These are phyloP conservation scores for Rambutsinella grinnellia DNA, from an alignment of 2,888 invertebrate genomes.

Conservation along the genomic window DNA sequence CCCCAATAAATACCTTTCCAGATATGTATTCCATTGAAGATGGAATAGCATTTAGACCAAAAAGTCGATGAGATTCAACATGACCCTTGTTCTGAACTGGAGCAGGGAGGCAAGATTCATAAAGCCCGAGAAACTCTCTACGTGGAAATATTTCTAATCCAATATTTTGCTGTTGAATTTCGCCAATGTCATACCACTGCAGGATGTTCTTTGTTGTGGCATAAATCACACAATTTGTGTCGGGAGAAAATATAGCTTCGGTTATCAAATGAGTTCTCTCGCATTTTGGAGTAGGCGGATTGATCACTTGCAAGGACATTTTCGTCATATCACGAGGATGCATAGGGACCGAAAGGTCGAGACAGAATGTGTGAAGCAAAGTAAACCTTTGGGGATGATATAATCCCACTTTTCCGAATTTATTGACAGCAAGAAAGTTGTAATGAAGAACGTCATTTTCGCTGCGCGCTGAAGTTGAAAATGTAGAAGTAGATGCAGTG, in stretches of 20 bases:
- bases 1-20: constrained; percentile 58
- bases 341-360: constrained; percentile 48
- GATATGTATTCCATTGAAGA: constrained; percentile 40
- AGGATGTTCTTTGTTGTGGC: constrained; percentile 60
- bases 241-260: constrained; percentile 58
- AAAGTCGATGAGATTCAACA: constrained; percentile 62
- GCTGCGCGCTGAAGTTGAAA: background rate
- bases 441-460: background rate
- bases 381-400: constrained; percentile 56
- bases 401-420: constrained; percentile 62
- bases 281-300: constrained; percentile 51
- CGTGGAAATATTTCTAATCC: constrained; percentile 62
- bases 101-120: constrained; percentile 33
- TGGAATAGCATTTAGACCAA: constrained; percentile 46
- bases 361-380: constrained; percentile 60
- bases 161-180: constrained; percentile 56
- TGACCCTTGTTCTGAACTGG: constrained; percentile 58
- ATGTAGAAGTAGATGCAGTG: no score
- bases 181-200: constrained; percentile 64
- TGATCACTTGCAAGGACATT: background rate
- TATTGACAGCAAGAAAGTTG: constrained; percentile 59
- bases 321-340: constrained; percentile 3
- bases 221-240: constrained; percentile 53
- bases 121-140: constrained; percentile 50
- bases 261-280: constrained; percentile 60